These are phyloP conservation scores for Chrosomus eos DNA, from an alignment of 2,797 vertebrate genomes.

Conservation along the genomic window DNA sequence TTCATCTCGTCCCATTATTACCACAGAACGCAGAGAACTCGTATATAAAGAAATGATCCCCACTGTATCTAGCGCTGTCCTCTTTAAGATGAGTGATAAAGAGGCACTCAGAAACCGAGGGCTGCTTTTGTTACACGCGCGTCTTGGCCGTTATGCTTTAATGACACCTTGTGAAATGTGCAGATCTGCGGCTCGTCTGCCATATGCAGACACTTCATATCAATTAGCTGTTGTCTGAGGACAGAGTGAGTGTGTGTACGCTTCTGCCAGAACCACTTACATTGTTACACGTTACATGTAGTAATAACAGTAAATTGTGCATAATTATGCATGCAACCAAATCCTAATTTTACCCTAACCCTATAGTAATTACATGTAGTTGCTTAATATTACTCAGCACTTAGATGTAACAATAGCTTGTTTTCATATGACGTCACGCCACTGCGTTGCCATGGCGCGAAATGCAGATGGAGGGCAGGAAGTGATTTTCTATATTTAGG, in stretches of 20 bases:
- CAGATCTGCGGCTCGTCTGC: slow-evolving; percentile 83
- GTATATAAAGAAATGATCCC: slow-evolving; percentile 31
- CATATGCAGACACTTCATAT: slow-evolving; percentile 89
- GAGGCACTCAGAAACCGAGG: slow-evolving; percentile 64
- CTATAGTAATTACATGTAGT: too few relatives aligned
- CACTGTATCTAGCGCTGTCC: slow-evolving; percentile 12
- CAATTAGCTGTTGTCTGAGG: slow-evolving; percentile 89
- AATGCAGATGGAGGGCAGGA: too few relatives aligned
- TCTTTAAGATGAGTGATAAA: slow-evolving; percentile 54
- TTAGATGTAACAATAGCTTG: too few relatives aligned
- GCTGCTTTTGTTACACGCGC: slow-evolving; percentile 83
- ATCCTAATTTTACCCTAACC: too few relatives aligned
- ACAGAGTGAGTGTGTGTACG: slow-evolving; percentile 67
- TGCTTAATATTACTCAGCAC: too few relatives aligned
- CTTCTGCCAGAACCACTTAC: slow-evolving; percentile 80
- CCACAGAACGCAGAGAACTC: neutral
- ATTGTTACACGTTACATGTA: too few relatives aligned
- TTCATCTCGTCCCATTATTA: slow-evolving; percentile 34
- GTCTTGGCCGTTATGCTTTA: slow-evolving; percentile 83
- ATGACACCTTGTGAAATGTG: slow-evolving; percentile 85
- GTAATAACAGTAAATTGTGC: too few relatives aligned
- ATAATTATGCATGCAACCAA: too few relatives aligned
- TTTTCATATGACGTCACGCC: too few relatives aligned
- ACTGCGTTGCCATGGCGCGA: too few relatives aligned
- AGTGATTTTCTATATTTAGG: too few relatives aligned